Evolutionary conservation across 2,888 invertebrate species (phyloP), one percentile per base, ranked within the genome.

Genomic region (Acrobasis suavella): DNA sequence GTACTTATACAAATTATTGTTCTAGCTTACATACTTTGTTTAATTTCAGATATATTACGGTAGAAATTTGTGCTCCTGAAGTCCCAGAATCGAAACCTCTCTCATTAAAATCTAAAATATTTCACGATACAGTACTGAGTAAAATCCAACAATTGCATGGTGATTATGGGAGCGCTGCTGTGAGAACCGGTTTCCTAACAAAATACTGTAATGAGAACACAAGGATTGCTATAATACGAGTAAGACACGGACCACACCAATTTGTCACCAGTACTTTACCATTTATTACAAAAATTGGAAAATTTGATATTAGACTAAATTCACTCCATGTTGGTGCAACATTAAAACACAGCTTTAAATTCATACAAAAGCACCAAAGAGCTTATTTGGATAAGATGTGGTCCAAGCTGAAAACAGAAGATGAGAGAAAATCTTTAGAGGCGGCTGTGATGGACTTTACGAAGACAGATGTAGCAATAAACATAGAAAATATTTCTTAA

Each of bases 151-250:
- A 94, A 74, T 78, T 95, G 63, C 95, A 96, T 82, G 97, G 97
- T 0, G 96, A 96, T 76, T 96, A 95, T 80, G 97, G 96, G 10
- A 85, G 93, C 42, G 96, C 96, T 9, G 92, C 96, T 1, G 93
- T 96, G 9, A 94, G 93, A 75, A 89, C 94, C 63, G 97, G 96
- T 32, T 95, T 97, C 74, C 87, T 93, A 78, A 95, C 95, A 32
- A 96, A 96, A 89, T 97, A 97, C 86, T 96, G 96, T 77, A 97
- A 97, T 85, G 93, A 94, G 69, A 93, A 94, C 64, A 97, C 97
- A 0, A 94, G 94, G 86, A 95, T 96, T 72, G 96, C 96, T 0
- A 92, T 97, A 42, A 91, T 97, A 59, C 93, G 96, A 74, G 93
- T 93, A 16, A 89, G 96, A 60, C 96, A 96, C 80, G 96, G 96